phyloP scores from a whole-genome alignment of 1,140 invertebrate species.

The Cotesia chilonis region DNA sequence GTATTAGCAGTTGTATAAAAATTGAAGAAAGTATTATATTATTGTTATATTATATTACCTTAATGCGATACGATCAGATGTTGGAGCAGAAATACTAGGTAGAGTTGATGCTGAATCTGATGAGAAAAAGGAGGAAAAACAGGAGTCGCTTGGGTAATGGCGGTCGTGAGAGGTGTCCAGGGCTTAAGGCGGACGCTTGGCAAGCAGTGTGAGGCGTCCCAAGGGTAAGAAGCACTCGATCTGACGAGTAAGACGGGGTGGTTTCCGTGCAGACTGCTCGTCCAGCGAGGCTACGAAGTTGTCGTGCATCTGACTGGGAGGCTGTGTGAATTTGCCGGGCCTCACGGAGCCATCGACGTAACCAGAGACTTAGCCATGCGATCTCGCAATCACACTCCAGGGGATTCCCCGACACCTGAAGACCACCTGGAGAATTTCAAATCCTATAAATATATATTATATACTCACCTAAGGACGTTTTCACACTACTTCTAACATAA shows the following conservation, averaged over 20 bases:
- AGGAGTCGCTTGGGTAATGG: slow-evolving; percentile 50
- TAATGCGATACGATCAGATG: too few relatives aligned
- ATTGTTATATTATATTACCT: too few relatives aligned
- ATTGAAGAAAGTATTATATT: slow-evolving; percentile 1
- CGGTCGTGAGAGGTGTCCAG: slow-evolving; percentile 54
- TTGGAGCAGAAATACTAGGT: not conserved
- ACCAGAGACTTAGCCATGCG: slow-evolving; percentile 88
- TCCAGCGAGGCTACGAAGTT: slow-evolving; percentile 59
- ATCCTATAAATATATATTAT: slow-evolving; percentile 14
- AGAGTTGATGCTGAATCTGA: slow-evolving; percentile 35
- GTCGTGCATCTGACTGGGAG: slow-evolving; percentile 64
- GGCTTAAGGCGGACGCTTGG: slow-evolving; percentile 67
- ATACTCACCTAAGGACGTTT: too few relatives aligned
- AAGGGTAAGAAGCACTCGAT: slow-evolving; percentile 60
- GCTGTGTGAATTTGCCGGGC: slow-evolving; percentile 77
- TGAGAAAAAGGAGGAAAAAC: slow-evolving; percentile 49
- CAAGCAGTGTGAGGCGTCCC: slow-evolving; percentile 68
- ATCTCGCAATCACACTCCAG: slow-evolving; percentile 87
- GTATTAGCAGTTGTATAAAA: not conserved
- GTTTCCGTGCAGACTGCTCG: slow-evolving; percentile 63
- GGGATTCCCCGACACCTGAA: slow-evolving; percentile 84
- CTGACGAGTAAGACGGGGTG: slow-evolving; percentile 61
- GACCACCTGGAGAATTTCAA: slow-evolving; percentile 72
- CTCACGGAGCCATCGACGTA: slow-evolving; percentile 83
- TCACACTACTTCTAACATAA: too few relatives aligned